phyloP scores from a whole-genome alignment of 2,888 invertebrate species.

The Synanthedon vespiformis region DNA sequence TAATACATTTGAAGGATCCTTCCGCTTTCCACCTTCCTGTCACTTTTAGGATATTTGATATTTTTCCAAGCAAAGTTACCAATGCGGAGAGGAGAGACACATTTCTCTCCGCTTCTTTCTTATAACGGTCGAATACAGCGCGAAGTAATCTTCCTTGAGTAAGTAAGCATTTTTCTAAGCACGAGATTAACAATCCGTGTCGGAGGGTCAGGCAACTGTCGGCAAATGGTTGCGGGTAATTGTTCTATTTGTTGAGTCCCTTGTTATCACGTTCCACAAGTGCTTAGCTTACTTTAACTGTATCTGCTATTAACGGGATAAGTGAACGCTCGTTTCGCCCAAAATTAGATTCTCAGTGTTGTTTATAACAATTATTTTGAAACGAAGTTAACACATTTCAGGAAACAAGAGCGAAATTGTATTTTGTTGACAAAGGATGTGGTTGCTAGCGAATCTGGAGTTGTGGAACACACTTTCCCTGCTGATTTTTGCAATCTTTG shows the following conservation, averaged over 20 bases:
- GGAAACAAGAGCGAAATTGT: too few species aligned
- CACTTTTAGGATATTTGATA: neutral
- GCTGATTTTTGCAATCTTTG: too few species aligned
- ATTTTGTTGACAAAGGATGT: too few species aligned
- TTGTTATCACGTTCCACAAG: constrained; percentile 14
- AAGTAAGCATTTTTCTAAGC: constrained; percentile 4
- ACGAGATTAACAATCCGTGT: constrained; percentile 17
- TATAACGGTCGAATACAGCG: neutral
- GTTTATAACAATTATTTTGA: too few species aligned
- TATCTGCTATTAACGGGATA: neutral
- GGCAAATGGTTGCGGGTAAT: constrained; percentile 10
- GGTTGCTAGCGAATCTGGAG: too few species aligned
- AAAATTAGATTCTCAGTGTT: too few species aligned
- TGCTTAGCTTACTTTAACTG: constrained; percentile 2
- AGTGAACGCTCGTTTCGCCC: too few species aligned
- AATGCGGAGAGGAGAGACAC: neutral
- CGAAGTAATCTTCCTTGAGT: neutral
- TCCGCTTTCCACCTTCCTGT: neutral
- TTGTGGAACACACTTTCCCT: too few species aligned
- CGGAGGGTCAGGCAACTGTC: constrained; percentile 9
- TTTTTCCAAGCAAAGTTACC: neutral
- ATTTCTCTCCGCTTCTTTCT: neutral
- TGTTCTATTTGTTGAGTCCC: constrained; percentile 12
- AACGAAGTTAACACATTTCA: too few species aligned
- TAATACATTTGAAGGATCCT: neutral